Conservation (phyloP, 2,113 vertebrate genomes). For the Brienomyrus brachyistius region DNA sequence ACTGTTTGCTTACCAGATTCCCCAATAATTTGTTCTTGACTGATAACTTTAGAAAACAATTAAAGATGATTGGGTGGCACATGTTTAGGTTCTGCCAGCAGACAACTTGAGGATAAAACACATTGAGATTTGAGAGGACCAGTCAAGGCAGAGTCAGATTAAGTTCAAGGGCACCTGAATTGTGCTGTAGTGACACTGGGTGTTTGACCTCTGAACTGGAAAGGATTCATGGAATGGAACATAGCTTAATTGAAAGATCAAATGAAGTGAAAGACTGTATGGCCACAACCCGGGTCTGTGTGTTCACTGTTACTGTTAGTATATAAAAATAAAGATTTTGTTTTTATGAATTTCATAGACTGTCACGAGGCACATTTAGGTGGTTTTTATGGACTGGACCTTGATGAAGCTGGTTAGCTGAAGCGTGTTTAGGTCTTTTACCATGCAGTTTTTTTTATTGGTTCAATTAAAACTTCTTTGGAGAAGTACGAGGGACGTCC, state of each 20-base stretch:
- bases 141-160: not conserved
- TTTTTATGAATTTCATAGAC: not conserved
- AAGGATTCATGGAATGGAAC: not conserved
- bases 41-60: not conserved
- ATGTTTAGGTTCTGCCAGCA: not conserved
- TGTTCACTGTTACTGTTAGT: not conserved
- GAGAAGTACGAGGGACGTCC: not conserved
- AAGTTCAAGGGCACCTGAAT: not conserved
- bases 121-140: not conserved
- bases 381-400: not conserved
- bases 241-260: not conserved
- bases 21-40: not conserved
- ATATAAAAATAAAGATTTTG: not conserved
- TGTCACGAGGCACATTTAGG: not conserved
- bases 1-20: not conserved
- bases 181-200: not conserved
- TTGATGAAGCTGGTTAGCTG: not conserved
- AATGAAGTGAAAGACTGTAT: not conserved
- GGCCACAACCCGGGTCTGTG: not conserved
- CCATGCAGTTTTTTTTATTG: not conserved
- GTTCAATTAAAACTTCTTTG: not conserved
- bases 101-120: not conserved
- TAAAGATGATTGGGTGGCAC: not conserved
- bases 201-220: not conserved
- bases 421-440: not conserved